Evolutionary conservation across 1,140 invertebrate genomes (phyloP).

Genomic region (Diachasmimorpha longicaudata): DNA sequence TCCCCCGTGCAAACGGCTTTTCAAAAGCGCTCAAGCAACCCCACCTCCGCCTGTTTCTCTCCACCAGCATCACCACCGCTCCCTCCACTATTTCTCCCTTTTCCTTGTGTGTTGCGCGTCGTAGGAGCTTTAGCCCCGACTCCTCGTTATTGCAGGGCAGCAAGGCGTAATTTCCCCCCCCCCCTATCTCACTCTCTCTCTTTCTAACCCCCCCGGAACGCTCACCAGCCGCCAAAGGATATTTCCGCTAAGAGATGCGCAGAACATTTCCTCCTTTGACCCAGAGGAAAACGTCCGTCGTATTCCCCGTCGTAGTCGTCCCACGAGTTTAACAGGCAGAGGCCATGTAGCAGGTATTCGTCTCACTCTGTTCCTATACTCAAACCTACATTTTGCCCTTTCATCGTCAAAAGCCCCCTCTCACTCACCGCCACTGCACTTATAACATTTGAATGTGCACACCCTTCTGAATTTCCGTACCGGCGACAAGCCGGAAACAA

Average conservation of each 20-base stretch:
- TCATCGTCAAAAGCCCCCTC: not conserved
- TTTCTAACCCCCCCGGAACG: too few species aligned
- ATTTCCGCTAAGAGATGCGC: slow-evolving; percentile 21
- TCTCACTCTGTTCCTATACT: not conserved
- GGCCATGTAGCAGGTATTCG: slow-evolving; percentile 3
- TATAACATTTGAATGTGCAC: not conserved
- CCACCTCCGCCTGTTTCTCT: not conserved
- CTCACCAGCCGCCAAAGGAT: slow-evolving; percentile 17
- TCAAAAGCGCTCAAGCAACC: not conserved
- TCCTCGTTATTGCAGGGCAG: slow-evolving; percentile 30
- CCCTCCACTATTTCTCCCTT: not conserved
- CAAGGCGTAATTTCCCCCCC: slow-evolving; percentile 24
- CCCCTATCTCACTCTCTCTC: too few species aligned
- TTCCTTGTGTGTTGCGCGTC: not conserved
- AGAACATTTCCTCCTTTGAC: slow-evolving; percentile 30
- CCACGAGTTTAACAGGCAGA: slow-evolving; percentile 25
- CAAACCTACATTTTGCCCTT: not conserved
- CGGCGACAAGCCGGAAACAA: slow-evolving; percentile 16
- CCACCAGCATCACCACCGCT: not conserved
- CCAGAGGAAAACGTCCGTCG: slow-evolving; percentile 14
- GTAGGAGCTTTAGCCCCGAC: slow-evolving; percentile 1
- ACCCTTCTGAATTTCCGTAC: not conserved
- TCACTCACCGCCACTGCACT: not conserved
- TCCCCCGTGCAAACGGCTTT: not conserved
- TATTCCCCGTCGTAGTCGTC: slow-evolving; percentile 1